These are phyloP conservation scores for Aix galericulata DNA, from an alignment of 2,113 vertebrate genomes.

Conservation along the genomic window DNA sequence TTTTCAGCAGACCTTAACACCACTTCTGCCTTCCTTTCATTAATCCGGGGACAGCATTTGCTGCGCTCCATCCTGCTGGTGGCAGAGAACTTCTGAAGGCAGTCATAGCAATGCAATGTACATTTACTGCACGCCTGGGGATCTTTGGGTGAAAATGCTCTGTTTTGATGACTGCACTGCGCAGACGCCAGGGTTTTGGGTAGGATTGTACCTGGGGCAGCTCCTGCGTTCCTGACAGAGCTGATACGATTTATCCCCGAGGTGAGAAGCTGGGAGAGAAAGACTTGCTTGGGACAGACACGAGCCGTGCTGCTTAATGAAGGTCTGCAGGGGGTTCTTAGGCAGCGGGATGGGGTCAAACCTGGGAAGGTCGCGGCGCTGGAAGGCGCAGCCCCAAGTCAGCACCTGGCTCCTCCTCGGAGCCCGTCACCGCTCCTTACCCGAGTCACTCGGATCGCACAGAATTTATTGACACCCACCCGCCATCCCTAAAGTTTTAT, in stretches of 20 bases:
- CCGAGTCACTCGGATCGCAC: neutral
- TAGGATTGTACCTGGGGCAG: neutral
- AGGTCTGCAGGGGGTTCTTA: slow-evolving; percentile 59
- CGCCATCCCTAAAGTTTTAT: slow-evolving; percentile 51
- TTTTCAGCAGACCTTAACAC: neutral
- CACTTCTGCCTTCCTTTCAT: neutral
- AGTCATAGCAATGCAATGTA: neutral
- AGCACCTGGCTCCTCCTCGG: neutral
- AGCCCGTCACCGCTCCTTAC: neutral
- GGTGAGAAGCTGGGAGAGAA: slow-evolving; percentile 43
- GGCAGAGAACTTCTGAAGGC: neutral
- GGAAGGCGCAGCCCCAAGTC: neutral
- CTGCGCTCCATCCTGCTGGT: neutral
- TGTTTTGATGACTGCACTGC: neutral
- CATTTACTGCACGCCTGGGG: neutral
- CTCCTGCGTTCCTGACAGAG: slow-evolving; percentile 41
- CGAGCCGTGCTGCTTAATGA: slow-evolving; percentile 47
- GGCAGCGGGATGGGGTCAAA: slow-evolving; percentile 33
- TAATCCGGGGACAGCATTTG: neutral
- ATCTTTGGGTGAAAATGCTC: neutral
- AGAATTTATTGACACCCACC: slow-evolving; percentile 58
- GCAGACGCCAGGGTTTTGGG: neutral
- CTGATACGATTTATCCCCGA: slow-evolving; percentile 37
- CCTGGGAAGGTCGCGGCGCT: neutral
- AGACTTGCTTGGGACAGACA: slow-evolving; percentile 53